Evolutionary conservation across 2,888 invertebrate genomes (phyloP), one percentile per base, ranked within the genome.

Genomic region (Rhaphigaster nebulosa): DNA sequence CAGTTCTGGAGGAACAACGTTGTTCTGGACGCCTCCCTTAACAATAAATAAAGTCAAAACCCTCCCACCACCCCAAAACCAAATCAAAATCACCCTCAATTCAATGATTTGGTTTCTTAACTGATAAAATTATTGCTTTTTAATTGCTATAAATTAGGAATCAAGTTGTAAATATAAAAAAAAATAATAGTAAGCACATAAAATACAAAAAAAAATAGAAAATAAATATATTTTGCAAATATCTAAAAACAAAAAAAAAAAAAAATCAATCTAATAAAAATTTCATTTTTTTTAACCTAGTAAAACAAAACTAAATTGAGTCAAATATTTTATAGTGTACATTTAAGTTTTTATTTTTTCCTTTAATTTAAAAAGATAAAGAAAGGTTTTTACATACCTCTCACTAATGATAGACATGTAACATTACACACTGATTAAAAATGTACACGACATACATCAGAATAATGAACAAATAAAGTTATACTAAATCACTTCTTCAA

Each of bases 1-100:
- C 92, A 99, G 94, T 93, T 97, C 96, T 87, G 97, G 96, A 1
- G 99, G 99, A 54, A 99, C 96, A 0, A 99, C 98, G 94, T 99
- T 99, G 5, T 96, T 95, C 94, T 98, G 98, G 0, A 98, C 96
- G 12, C 99, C 99, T 91, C 98, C 98, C 95, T 96, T 90, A 76
- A 88, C 88, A 90, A 90, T 90, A 90, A 90, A 84, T 54, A 84
- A 52, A 56, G 80, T 87, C 50, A 87, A 80, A 90, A 90, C 90
- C 89, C 89, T 89, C 89, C 89, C 89, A 89, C 89, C 76, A 89
- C 65, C 89, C 89, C 89, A 38, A 70, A 65, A 84, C 84, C 45
- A 50, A 84, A 84, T 50, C 45, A 84, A 84, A 38, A 84, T 84
- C 45, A 41, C n/a, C 45, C 45, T 84, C 34, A 45, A 84, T 84